These are phyloP conservation scores for Lasius platythorax DNA, from an alignment of 2,888 invertebrate genomes.

Conservation along the genomic window DNA sequence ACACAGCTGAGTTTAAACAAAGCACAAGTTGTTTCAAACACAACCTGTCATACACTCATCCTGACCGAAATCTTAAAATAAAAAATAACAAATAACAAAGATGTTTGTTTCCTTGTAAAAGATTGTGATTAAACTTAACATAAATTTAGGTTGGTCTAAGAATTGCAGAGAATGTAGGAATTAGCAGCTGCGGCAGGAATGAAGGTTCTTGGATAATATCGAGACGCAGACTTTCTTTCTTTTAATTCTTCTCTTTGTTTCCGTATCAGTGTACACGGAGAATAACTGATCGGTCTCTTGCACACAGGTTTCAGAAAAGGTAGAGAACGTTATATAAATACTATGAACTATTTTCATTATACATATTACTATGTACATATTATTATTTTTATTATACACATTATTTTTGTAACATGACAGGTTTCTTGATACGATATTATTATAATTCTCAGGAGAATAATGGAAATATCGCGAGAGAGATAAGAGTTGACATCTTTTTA, in stretches of 20 bases:
- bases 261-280: neutral
- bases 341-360: no score
- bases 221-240: neutral
- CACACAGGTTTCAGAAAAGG: neutral
- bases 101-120: neutral
- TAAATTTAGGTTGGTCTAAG: neutral
- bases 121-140: neutral
- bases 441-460: neutral
- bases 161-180: neutral
- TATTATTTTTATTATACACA: neutral
- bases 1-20: neutral
- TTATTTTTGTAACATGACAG: neutral
- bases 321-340: neutral
- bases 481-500: neutral
- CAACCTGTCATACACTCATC: neutral
- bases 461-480: conserved; percentile 6
- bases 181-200: neutral
- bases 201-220: neutral
- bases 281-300: conserved; percentile 8
- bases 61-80: neutral
- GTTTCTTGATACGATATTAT: neutral
- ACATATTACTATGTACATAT: no score
- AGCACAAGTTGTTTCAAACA: neutral
- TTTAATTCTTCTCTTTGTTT: neutral
- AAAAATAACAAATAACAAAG: neutral